phyloP scores from a whole-genome alignment of 2,888 invertebrate species.

The Achlya flavicornis region DNA sequence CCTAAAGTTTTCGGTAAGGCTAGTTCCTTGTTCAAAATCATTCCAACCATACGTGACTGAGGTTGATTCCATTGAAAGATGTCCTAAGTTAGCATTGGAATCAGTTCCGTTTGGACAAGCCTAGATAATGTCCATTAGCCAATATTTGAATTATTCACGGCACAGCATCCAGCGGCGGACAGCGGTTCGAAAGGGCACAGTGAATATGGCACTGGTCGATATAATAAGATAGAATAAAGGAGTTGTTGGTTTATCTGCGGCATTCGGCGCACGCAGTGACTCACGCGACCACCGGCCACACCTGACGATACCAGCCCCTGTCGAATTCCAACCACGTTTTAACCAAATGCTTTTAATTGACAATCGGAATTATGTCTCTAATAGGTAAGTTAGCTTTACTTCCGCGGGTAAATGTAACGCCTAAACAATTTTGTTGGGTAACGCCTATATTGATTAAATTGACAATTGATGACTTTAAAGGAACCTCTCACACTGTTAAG shows the following conservation, averaged over 20 bases:
- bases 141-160: slow-evolving; percentile 60
- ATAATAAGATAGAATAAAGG: slow-evolving; percentile 66
- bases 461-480: not conserved
- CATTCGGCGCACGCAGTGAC: slow-evolving; percentile 70
- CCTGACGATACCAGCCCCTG: slow-evolving; percentile 73
- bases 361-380: slow-evolving; percentile 26
- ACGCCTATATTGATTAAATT: slow-evolving; percentile 1
- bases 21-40: too few species aligned
- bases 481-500: too few species aligned
- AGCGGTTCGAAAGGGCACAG: slow-evolving; percentile 69
- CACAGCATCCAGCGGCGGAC: slow-evolving; percentile 44
- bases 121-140: slow-evolving; percentile 39
- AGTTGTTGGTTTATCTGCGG: slow-evolving; percentile 75
- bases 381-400: slow-evolving; percentile 16
- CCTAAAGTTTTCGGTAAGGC: not conserved
- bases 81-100: not conserved
- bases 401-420: not conserved
- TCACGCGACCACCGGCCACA: slow-evolving; percentile 73
- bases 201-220: slow-evolving; percentile 67
- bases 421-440: not conserved
- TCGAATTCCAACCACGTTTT: slow-evolving; percentile 59
- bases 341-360: slow-evolving; percentile 55
- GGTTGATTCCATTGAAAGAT: not conserved
- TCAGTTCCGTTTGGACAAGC: not conserved
- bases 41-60: not conserved